Evolutionary conservation across 2,888 invertebrate species (phyloP), one percentile per base, ranked within the genome.

Genomic region (Drosophila acutilabella): DNA sequence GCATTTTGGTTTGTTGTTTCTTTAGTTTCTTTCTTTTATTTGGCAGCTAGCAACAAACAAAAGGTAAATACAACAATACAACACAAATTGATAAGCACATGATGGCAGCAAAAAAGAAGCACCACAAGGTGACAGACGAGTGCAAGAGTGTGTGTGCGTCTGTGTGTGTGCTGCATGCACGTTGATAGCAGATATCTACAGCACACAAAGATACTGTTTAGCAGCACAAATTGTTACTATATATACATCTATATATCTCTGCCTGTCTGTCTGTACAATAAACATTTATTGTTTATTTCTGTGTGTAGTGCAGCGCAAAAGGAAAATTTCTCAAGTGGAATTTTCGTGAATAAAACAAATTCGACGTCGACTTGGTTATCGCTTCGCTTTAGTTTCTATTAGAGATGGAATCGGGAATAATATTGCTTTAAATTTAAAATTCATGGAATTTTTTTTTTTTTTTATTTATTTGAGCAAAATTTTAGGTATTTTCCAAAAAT

Each of bases 31-130:
- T 48, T 61, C 26, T 38, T 51, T 23, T 6, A 23, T 6, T 23
- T 50, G 40, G 51, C 68, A 72, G 64, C 71, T 71, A 67, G 86
- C 80, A 87, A 85, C 85, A 87, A 87, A 83, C 77, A 78, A 74
- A 51, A 61, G 44, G 51, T 64, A 65, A 74, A 57, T 44, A 72
- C 57, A 64, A 62, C 64, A 86, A 67, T 30, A 30, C 30, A 30
- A 84, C 66, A 64, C 38, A 60, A 50, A 54, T 33, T 74, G 70
- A 67, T 62, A 65, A 79, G 60, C 62, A 65, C 36, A 38, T 23
- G 40, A 56, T 57, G 54, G 20, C 33, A 20, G 36, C 10, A 7
- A 6, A 18, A 18, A 45, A 44, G 13, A 30, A 44, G 48, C 36
- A 36, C 36, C 36, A 36, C 40, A 38, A 50, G 13, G 48, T 13